Conservation (phyloP, 2,888 invertebrate species). For the Zeuzera pyrina region DNA sequence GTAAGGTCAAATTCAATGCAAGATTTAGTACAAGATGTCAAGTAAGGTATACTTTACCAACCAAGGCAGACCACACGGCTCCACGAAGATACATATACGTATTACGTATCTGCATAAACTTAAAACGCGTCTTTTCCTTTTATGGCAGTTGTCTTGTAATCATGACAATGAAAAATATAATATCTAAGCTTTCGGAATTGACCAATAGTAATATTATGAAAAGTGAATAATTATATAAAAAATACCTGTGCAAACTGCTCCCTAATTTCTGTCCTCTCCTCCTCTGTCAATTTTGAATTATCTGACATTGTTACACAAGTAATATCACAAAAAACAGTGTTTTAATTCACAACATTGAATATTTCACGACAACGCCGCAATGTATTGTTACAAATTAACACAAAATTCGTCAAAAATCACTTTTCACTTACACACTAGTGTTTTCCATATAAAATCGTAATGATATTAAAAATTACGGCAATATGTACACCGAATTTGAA, state of each 20-base stretch:
- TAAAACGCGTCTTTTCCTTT: too few species aligned
- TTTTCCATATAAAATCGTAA: conserved; percentile 24
- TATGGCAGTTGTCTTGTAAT: too few species aligned
- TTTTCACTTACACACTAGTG: conserved; percentile 35
- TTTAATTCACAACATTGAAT: conserved; percentile 57
- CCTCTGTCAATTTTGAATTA: conserved; percentile 74
- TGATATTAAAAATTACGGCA: conserved; percentile 30
- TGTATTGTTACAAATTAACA: conserved; percentile 8
- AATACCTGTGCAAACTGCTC: conserved; percentile 83
- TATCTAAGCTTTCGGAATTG: too few species aligned
- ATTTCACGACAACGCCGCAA: conserved; percentile 26
- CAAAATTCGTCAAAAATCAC: conserved; percentile 24
- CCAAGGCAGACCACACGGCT: too few species aligned
- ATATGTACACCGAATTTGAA: conserved; percentile 8
- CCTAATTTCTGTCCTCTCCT: conserved; percentile 82
- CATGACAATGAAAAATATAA: too few species aligned
- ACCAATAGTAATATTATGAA: too few species aligned
- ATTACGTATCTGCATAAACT: too few species aligned
- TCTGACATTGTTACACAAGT: conserved; percentile 60
- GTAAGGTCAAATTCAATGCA: too few species aligned
- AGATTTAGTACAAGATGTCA: too few species aligned
- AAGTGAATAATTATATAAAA: conserved; percentile 29
- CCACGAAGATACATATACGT: too few species aligned
- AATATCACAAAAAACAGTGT: conserved; percentile 49
- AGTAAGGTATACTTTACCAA: too few species aligned